Conservation (phyloP, 2,113 vertebrate species). For the Rhodinocichla rosea region DNA sequence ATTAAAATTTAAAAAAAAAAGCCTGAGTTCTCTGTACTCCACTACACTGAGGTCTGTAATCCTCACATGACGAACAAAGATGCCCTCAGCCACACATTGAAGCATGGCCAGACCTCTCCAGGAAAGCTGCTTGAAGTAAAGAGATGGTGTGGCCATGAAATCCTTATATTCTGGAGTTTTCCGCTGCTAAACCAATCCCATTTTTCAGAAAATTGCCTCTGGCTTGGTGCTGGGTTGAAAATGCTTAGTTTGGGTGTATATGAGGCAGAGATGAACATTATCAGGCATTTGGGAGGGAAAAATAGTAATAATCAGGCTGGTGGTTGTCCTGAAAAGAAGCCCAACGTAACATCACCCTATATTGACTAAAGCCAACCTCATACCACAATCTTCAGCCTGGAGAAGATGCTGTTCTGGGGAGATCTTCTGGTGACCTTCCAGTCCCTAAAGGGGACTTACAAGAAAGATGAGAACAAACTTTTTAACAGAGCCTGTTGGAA, state of each 20-base stretch:
- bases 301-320: rapidly evolving
- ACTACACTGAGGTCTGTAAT: not conserved
- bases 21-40: not conserved
- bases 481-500: not conserved
- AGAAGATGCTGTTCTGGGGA: not conserved
- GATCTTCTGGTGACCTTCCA: not conserved
- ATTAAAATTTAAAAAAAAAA: not conserved
- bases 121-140: not conserved
- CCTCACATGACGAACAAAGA: not conserved
- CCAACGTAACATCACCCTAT: not conserved
- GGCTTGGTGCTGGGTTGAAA: not conserved
- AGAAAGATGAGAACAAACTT: not conserved
- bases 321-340: not conserved
- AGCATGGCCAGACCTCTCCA: not conserved
- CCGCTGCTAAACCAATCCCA: not conserved
- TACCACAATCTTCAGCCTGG: not conserved
- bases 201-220: not conserved
- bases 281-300: not conserved
- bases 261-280: not conserved
- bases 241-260: rapidly evolving
- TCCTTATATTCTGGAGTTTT: not conserved
- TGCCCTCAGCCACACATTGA: not conserved
- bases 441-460: not conserved
- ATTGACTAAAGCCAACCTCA: not conserved
- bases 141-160: rapidly evolving